Base-by-base conservation (phyloP, 2,888 invertebrate species). In the Drosophila subquinaria region DNA sequence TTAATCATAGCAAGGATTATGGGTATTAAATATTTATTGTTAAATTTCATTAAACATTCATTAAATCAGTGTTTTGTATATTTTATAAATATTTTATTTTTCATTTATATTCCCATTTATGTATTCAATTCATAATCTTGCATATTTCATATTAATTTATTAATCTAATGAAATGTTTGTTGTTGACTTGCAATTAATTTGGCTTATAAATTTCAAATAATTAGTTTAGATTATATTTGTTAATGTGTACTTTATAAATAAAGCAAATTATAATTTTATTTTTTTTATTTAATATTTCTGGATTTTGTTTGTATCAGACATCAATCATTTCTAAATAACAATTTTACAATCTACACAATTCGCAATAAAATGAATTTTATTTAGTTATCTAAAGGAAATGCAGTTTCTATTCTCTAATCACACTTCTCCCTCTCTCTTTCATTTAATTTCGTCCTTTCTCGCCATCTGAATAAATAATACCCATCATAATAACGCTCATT, bases 401-500 rank as follows among this genome's bases (percentile, higher is more conserved):
- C 20, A 36, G 51, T 40, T 27, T 23, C 23, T 5, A 27, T 55
- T 15, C 20, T 9, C 20, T n/a, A 30, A 3, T 47, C 27, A n/a
- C 9, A 4, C 15, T 13, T 15, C 48, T 17, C 4, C 3, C 3
- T n/a, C 11, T n/a, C 2, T 8, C 3, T 50, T 3, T n/a, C 0
- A 4, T 11, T 15, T 4, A 3, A 23, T 23, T 10, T 11, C 17
- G 4, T 5, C 13, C 10, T 30, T 13, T 35, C 27, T 27, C 2
- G 30, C 30, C 40, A 30, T 61, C 5, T 55, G 68, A 59, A 69
- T 69, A 75, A 60, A 55, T 67, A 65, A 75, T 52, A 62, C 52
- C 70, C 47, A 69, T 64, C 55, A 78, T 79, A 74, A 77, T 70
- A 61, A 68, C 47, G 61, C 51, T 79, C 79, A 75, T 77, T 79